Evolutionary conservation across 2,888 invertebrate species (phyloP), one percentile per base, ranked within the genome.

Genomic region (Podabrus alpinus): DNA sequence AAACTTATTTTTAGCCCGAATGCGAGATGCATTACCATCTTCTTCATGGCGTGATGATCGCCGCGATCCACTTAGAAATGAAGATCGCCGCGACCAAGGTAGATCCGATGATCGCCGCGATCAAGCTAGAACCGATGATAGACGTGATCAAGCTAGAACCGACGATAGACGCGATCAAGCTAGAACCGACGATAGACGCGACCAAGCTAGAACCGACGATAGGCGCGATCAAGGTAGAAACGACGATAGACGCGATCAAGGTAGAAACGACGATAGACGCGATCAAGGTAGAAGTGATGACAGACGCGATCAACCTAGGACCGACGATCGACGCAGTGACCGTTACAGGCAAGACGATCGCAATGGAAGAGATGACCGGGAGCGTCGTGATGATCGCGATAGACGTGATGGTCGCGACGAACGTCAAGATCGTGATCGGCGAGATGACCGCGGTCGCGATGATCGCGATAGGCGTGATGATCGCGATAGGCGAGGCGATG

Each of bases 301-400:
- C 9, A 60, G 11, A 9, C 9, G 16, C 9, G 60, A 59, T 59
- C 7, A 9, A 16, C 2, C 16, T 61, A 17, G 16, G 10, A 61
- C 4, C 3, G 45, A 45, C 11, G 61, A 64, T 15, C 15, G 21
- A 21, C 15, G 62, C 3, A 15, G 21, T 62, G 19, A 62, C 3
- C 16, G 62, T n/a, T 17, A 64, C 19, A 62, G 19, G 9, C 17
- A 21, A 71, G 71, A 74, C 10, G 78, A 78, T 19, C 68, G 59
- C 19, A 71, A 69, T 15, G 45, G 67, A 69, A 60, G 68, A 15
- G 71, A 71, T 68, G 75, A 72, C 67, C 59, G 77, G 59, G 72
- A 74, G 24, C 71, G 75, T 16, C 68, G 72, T 45, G 79, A 77
- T 60, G 80, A 79, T 71, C 74, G 77, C 10, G 76, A 74, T 68